Conservation (phyloP, 2,797 vertebrate genomes). For the Cossypha caffra region DNA sequence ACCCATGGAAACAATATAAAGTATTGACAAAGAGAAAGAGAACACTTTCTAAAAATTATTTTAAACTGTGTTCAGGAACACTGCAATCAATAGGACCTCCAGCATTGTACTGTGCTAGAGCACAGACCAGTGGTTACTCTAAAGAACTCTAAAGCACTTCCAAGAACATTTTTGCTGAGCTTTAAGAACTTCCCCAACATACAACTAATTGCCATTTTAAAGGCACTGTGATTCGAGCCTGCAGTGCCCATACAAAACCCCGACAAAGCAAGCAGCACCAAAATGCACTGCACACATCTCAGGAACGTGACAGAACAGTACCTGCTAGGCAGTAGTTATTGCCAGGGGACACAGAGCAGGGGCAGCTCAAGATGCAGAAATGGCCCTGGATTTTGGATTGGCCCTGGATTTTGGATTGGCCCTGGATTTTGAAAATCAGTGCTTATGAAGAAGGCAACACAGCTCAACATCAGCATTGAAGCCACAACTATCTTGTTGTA, state of each 20-base stretch:
- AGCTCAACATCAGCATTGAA: neutral
- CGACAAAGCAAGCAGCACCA: neutral
- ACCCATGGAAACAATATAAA: neutral
- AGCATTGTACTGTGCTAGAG: conserved; percentile 39
- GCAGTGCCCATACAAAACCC: neutral
- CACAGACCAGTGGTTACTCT: neutral
- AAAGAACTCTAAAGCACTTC: neutral
- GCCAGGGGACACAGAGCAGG: neutral
- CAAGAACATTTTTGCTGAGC: accelerated
- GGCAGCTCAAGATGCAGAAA: neutral
- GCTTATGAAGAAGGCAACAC: neutral
- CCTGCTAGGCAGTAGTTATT: neutral
- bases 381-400: neutral
- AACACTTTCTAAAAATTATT: neutral
- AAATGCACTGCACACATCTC: neutral
- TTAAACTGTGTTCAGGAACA: neutral
- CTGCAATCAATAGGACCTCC: neutral
- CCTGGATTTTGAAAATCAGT: neutral
- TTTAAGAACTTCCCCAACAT: neutral
- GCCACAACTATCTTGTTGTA: neutral
- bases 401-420: neutral
- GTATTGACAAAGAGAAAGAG: neutral
- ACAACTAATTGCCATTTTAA: neutral
- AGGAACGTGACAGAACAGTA: neutral
- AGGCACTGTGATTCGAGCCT: neutral